A percentile compares a stretch with the other conserved stretches of the same genome.
Conservation (phyloP, 2,888 invertebrate species). For the Drosophila mimica region DNA sequence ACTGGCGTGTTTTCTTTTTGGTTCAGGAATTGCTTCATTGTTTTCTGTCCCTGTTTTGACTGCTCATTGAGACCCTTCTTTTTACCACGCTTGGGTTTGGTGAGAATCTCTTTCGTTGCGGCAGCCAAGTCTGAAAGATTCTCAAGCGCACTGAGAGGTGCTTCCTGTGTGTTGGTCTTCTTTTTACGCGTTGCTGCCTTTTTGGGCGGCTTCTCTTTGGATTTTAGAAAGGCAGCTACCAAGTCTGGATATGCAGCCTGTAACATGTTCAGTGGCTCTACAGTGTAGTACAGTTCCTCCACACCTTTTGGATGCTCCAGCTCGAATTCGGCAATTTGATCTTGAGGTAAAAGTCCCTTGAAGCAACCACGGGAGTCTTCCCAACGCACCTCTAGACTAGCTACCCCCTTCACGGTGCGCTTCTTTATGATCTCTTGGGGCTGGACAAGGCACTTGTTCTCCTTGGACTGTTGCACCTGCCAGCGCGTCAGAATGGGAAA, state of each 20-base stretch:
- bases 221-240: conserved; percentile 87
- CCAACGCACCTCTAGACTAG: conserved; percentile 91
- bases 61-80: conserved; percentile 80
- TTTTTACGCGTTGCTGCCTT: conserved; percentile 81
- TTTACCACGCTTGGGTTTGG: conserved; percentile 55
- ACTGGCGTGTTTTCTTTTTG: conserved; percentile 47
- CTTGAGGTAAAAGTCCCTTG: conserved; percentile 87
- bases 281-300: conserved; percentile 87
- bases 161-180: conserved; percentile 28
- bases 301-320: conserved; percentile 85
- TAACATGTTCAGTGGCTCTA: conserved; percentile 89
- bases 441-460: conserved; percentile 76
- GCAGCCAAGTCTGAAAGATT: conserved; percentile 64
- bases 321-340: conserved; percentile 86
- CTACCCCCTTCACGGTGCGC: conserved; percentile 87
- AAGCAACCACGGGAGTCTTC: conserved; percentile 87
- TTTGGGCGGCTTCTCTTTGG: conserved; percentile 86
- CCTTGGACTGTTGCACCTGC: conserved; percentile 86
- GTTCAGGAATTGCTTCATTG: conserved; percentile 83
- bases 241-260: conserved; percentile 88
- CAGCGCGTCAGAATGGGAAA: conserved; percentile 91
- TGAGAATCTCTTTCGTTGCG: conserved; percentile 71
- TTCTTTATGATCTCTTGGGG: conserved; percentile 87
- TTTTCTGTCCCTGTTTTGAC: conserved; percentile 71
- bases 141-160: conserved; percentile 73